These are phyloP conservation scores for Nothocercus nigrocapillus DNA, from an alignment of 2,113 vertebrate species.

Conservation along the genomic window DNA sequence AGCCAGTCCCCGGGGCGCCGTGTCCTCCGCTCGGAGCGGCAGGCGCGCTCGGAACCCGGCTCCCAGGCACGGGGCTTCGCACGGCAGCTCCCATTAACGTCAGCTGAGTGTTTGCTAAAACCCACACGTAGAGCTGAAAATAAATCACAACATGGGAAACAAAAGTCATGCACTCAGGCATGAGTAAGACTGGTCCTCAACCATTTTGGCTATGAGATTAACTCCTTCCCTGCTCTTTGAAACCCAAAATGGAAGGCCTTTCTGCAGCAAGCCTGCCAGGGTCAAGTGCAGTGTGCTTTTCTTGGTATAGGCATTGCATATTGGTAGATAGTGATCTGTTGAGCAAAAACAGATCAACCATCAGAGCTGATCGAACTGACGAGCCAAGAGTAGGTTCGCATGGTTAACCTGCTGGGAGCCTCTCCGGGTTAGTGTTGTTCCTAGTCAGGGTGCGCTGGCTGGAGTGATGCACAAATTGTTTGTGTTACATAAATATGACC, in stretches of 20 bases:
- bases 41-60: background rate
- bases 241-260: background rate
- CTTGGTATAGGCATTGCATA: background rate
- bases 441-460: background rate
- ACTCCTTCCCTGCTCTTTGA: background rate
- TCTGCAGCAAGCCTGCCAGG: background rate
- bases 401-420: background rate
- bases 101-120: background rate
- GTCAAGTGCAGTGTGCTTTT: background rate
- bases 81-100: background rate
- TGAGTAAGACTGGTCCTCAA: background rate
- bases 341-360: background rate
- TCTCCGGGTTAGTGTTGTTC: background rate
- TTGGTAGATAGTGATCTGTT: background rate
- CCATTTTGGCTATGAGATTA: background rate
- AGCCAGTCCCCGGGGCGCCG: background rate
- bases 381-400: background rate
- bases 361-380: background rate
- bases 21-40: background rate
- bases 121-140: background rate
- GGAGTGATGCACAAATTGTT: background rate
- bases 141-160: background rate
- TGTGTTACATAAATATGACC: background rate
- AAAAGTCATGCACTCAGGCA: background rate
- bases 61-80: background rate